These are phyloP conservation scores for Helicoverpa assulta DNA, from an alignment of 2,888 invertebrate species.

Conservation along the genomic window DNA sequence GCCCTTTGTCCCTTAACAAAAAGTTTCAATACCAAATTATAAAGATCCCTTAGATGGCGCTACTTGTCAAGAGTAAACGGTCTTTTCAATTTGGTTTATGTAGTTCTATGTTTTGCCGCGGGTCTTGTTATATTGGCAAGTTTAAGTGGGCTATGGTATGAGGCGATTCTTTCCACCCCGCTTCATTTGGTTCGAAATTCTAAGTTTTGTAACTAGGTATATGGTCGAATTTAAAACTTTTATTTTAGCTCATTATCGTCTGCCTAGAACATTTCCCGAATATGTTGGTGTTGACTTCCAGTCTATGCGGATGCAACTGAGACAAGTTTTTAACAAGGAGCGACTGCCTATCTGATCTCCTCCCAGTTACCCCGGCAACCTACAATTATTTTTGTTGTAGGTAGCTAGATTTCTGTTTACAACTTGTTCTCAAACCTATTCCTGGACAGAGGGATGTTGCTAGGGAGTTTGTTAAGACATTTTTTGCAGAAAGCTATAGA, in stretches of 20 bases:
- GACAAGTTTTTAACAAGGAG: too few species aligned
- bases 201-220: constrained; percentile 26
- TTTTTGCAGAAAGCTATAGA: too few species aligned
- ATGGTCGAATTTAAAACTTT: not conserved
- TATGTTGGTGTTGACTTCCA: too few species aligned
- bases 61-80: constrained; percentile 5
- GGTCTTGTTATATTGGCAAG: not conserved
- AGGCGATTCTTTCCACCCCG: constrained; percentile 6
- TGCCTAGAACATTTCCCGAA: too few species aligned
- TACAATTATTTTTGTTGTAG: too few species aligned
- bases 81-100: constrained; percentile 3
- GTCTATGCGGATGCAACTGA: too few species aligned
- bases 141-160: constrained; percentile 7
- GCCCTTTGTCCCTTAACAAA: constrained; percentile 32
- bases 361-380: too few species aligned
- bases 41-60: constrained; percentile 18
- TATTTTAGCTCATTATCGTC: not conserved
- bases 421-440: too few species aligned
- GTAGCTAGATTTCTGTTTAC: too few species aligned
- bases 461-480: too few species aligned
- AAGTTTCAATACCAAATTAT: not conserved
- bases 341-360: too few species aligned
- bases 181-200: not conserved
- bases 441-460: too few species aligned
- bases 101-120: constrained; percentile 17